Evolutionary conservation across 30 jellyfish, hydroid and myxozoan species (phyloP).

Genomic region (Aurelia coerulea): DNA sequence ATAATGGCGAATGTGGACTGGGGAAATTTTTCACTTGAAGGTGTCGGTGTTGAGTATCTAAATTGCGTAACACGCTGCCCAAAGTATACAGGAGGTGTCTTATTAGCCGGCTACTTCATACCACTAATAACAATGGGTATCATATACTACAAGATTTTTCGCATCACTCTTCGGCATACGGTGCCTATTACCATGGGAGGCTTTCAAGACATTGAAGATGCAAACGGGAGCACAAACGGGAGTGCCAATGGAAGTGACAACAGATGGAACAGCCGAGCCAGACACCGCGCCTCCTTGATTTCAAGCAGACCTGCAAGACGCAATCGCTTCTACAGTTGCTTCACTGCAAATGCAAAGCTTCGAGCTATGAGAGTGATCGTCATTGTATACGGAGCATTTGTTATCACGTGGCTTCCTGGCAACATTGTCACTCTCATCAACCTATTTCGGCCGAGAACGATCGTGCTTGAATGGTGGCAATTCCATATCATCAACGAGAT

Average conservation of each 20-base stretch:
- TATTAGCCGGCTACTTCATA: constrained; percentile 43
- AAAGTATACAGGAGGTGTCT: constrained; percentile 5
- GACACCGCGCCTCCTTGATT: background rate
- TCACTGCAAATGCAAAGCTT: constrained; percentile 14
- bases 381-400: constrained; percentile 69
- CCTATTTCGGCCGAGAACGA: background rate
- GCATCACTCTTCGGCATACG: constrained; percentile 73
- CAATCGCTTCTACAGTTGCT: constrained; percentile 4
- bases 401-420: constrained; percentile 62
- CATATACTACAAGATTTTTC: constrained; percentile 59
- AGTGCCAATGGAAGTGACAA: background rate
- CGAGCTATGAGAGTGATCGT: constrained; percentile 41
- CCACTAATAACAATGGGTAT: constrained; percentile 75
- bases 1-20: constrained; percentile 38
- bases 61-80: constrained; percentile 9
- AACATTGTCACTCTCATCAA: constrained; percentile 20
- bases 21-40: constrained; percentile 22
- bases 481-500: constrained; percentile 16
- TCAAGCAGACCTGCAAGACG: background rate
- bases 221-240: background rate
- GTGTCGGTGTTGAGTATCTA: background rate
- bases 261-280: background rate
- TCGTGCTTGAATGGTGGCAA: constrained; percentile 30
- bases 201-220: background rate
- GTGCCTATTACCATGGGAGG: constrained; percentile 30